A percentile compares a stretch with the other conserved stretches of the same genome.
phyloP scores from a whole-genome alignment of 2,888 invertebrate species.

The Tethea ocularis region DNA sequence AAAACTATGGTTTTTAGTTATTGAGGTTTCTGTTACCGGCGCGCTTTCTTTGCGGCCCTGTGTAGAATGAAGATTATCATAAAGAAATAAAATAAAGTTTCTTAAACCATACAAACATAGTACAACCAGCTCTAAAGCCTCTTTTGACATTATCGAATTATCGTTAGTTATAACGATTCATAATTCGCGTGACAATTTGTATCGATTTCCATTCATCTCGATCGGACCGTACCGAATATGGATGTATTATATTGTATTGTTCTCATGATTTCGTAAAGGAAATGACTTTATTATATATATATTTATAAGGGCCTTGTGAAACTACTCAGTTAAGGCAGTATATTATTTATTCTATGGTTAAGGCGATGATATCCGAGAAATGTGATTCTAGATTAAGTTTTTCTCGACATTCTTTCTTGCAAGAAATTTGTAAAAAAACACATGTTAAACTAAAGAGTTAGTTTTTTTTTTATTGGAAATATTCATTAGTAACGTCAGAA shows the following conservation, averaged over 20 bases:
- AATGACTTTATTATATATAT: neutral
- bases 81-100: neutral
- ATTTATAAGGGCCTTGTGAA: neutral
- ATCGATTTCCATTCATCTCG: neutral
- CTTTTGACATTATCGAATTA: neutral
- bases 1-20: too few relatives aligned
- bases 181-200: neutral
- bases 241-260: neutral
- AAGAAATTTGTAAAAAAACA: too few relatives aligned
- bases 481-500: too few relatives aligned
- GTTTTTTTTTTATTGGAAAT: too few relatives aligned
- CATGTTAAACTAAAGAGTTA: too few relatives aligned
- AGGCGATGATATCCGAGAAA: too few relatives aligned
- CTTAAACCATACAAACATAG: neutral
- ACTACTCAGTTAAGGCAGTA: too few relatives aligned
- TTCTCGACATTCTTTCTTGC: too few relatives aligned
- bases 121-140: neutral
- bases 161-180: slow-evolving; percentile 1
- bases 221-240: neutral
- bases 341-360: too few relatives aligned
- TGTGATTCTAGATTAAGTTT: too few relatives aligned
- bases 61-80: neutral
- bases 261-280: neutral
- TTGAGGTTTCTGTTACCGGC: too few relatives aligned
- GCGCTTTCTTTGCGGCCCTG: too few relatives aligned